Conservation (phyloP, 2,888 invertebrate genomes). For the Tenthredo mesomela region DNA sequence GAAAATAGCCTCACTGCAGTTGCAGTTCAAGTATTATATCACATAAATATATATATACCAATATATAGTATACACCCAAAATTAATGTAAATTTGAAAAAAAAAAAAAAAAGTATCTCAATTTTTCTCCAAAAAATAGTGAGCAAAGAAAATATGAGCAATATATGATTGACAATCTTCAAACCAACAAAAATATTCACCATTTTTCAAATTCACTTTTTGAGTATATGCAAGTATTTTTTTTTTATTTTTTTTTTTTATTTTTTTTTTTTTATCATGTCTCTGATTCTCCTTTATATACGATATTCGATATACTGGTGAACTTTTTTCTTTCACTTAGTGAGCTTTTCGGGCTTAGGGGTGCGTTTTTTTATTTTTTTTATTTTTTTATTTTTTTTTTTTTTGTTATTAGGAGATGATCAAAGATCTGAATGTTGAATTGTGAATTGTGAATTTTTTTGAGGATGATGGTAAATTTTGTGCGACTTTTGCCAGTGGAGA, state of each 20-base stretch:
- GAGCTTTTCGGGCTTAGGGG: not conserved
- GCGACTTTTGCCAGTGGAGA: constrained; percentile 5
- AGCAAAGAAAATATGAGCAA: too few species aligned
- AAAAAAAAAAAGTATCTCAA: too few species aligned
- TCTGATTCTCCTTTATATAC: too few species aligned
- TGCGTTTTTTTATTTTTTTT: not conserved
- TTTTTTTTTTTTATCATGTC: too few species aligned
- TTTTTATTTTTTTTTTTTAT: not conserved
- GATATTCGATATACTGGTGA: not conserved
- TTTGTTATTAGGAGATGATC: not conserved
- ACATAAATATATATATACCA: too few species aligned
- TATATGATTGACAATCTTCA: too few species aligned
- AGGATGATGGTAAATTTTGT: constrained; percentile 20
- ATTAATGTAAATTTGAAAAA: not conserved
- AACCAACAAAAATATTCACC: too few species aligned
- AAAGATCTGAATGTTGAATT: not conserved
- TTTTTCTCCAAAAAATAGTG: too few species aligned
- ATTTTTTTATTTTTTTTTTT: not conserved
- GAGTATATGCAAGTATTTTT: not conserved
- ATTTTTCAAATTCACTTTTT: too few species aligned
- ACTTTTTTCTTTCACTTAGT: not conserved
- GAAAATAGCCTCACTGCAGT: not conserved
- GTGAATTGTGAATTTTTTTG: not conserved
- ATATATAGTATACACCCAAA: not conserved
- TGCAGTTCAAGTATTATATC: not conserved